Percentiles rank a stretch among this genome's conserved stretches.
Evolutionary conservation across 2,797 vertebrate species (phyloP).

Genomic region (Neosilurus hyrtlii): DNA sequence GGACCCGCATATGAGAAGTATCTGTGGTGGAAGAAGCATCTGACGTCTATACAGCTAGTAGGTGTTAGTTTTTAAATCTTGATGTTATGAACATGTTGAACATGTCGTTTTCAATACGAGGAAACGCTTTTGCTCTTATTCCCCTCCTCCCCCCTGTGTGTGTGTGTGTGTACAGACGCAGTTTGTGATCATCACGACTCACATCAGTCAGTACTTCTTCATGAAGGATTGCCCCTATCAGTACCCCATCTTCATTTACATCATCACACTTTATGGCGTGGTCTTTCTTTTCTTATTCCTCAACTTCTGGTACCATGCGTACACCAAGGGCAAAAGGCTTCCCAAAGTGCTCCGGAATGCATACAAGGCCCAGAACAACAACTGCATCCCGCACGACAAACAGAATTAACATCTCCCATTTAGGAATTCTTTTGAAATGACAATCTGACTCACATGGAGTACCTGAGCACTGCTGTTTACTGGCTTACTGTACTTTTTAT

Average conservation of each 20-base stretch:
- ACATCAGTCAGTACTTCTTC: slow-evolving; percentile 90
- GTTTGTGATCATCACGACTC: slow-evolving; percentile 82
- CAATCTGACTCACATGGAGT: slow-evolving; percentile 48
- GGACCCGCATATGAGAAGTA: slow-evolving; percentile 89
- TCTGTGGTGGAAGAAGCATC: slow-evolving; percentile 97
- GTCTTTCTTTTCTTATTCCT: slow-evolving; percentile 91
- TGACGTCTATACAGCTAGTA: slow-evolving; percentile 94
- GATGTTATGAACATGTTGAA: not conserved
- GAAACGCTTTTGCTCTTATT: too few species aligned
- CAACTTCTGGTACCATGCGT: slow-evolving; percentile 96
- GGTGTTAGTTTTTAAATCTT: slow-evolving; percentile 53
- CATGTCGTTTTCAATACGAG: not conserved
- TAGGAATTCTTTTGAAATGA: slow-evolving; percentile 61
- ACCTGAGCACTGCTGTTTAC: slow-evolving; percentile 13
- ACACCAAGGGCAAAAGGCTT: slow-evolving; percentile 90
- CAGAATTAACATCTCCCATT: slow-evolving; percentile 57
- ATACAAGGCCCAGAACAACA: slow-evolving; percentile 67
- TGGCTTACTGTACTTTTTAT: slow-evolving; percentile 44
- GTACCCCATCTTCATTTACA: slow-evolving; percentile 88
- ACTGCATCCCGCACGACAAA: slow-evolving; percentile 63
- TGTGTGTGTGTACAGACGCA: slow-evolving; percentile 75
- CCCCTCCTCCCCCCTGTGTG: too few species aligned
- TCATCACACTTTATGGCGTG: slow-evolving; percentile 83
- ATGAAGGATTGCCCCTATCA: slow-evolving; percentile 87
- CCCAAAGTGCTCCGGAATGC: slow-evolving; percentile 79